These are phyloP conservation scores for Agrochola lota DNA, from an alignment of 2,888 invertebrate genomes.

Conservation along the genomic window DNA sequence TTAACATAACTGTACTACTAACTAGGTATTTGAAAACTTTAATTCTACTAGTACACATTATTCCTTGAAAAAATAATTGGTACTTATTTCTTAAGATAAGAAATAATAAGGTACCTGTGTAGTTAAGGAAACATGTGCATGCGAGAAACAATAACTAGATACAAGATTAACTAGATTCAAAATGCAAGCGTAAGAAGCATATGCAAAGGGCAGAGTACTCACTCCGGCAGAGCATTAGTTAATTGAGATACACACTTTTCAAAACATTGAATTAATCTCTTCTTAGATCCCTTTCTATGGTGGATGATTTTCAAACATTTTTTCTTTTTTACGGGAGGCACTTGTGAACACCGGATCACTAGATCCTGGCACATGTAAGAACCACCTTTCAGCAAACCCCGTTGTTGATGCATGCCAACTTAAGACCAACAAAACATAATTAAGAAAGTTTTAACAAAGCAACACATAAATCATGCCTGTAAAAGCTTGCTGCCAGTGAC, in stretches of 20 bases:
- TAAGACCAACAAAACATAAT: slow-evolving; percentile 76
- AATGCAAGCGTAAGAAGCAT: slow-evolving; percentile 41
- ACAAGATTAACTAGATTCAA: no score
- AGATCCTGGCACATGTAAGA: slow-evolving; percentile 92
- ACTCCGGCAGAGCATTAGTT: slow-evolving; percentile 70
- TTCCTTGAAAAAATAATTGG: neutral
- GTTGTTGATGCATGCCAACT: slow-evolving; percentile 90
- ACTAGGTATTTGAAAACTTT: neutral
- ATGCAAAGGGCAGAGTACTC: slow-evolving; percentile 66
- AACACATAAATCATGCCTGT: slow-evolving; percentile 54
- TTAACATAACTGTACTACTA: neutral
- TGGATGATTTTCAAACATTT: slow-evolving; percentile 91
- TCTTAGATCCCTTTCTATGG: slow-evolving; percentile 84
- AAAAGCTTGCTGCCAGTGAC: slow-evolving; percentile 40
- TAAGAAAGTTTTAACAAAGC: slow-evolving; percentile 73
- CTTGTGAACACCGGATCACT: slow-evolving; percentile 92
- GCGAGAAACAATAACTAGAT: neutral
- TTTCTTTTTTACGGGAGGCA: slow-evolving; percentile 88
- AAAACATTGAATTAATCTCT: slow-evolving; percentile 74
- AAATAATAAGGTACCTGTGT: neutral
- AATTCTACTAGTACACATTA: slow-evolving; percentile 9
- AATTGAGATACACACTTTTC: slow-evolving; percentile 65
- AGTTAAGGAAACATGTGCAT: slow-evolving; percentile 7
- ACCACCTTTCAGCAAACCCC: slow-evolving; percentile 90
- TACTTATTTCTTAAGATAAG: neutral